Evolutionary conservation across 2,888 invertebrate species (phyloP).

Genomic region (Hypselothyrea guttata): DNA sequence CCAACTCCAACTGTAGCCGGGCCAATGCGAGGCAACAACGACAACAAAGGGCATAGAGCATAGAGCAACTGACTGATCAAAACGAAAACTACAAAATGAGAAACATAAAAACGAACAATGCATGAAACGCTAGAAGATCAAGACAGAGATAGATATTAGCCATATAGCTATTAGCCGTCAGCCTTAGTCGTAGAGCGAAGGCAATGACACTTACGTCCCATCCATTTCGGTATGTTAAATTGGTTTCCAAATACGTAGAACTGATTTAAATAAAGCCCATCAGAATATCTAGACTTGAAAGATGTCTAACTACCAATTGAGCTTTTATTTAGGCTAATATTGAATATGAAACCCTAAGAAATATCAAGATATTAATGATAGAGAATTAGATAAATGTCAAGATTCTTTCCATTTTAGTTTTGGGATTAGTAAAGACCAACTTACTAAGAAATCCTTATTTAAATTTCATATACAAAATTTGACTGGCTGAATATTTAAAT

Average conservation of each 20-base stretch:
- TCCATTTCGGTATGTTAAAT: slow-evolving; percentile 4
- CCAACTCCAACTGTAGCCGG: slow-evolving; percentile 6
- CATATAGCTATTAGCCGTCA: background rate
- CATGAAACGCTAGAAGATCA: slow-evolving; percentile 56
- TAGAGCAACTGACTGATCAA: slow-evolving; percentile 23
- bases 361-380: too few relatives aligned
- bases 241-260: slow-evolving; percentile 1
- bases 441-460: too few relatives aligned
- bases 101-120: slow-evolving; percentile 50
- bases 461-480: too few relatives aligned
- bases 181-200: slow-evolving; percentile 21
- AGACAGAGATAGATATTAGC: slow-evolving; percentile 9
- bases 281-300: too few relatives aligned
- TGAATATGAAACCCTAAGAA: too few relatives aligned
- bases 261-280: too few relatives aligned
- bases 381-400: too few relatives aligned
- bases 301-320: too few relatives aligned
- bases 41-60: slow-evolving; percentile 34
- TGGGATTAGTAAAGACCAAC: too few relatives aligned
- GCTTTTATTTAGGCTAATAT: too few relatives aligned
- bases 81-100: slow-evolving; percentile 62
- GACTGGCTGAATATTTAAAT: too few relatives aligned
- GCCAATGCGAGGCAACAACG: slow-evolving; percentile 27
- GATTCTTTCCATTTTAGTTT: too few relatives aligned
- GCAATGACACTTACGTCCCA: slow-evolving; percentile 51